Conservation (phyloP, 2,888 invertebrate genomes). For the Megaustenia siamemsis region DNA sequence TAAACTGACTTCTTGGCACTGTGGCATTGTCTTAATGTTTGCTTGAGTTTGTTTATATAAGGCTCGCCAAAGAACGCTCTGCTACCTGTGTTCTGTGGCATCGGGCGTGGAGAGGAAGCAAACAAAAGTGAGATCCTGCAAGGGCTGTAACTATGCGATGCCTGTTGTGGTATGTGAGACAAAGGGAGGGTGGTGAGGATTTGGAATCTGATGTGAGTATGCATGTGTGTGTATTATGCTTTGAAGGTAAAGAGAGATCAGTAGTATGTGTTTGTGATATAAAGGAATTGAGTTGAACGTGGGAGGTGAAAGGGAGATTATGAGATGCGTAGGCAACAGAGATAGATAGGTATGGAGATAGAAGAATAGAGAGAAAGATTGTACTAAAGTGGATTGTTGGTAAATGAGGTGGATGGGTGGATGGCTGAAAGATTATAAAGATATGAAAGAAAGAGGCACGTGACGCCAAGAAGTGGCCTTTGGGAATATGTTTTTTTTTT, state of each 20-base stretch:
- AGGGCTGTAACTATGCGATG: not conserved
- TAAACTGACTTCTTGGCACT: not conserved
- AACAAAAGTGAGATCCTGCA: not conserved
- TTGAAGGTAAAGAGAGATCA: not conserved
- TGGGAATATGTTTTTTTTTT: too few species aligned
- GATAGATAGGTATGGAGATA: too few species aligned
- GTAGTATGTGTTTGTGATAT: not conserved
- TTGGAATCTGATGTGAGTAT: constrained; percentile 2
- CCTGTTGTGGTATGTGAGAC: not conserved
- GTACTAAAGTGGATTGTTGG: too few species aligned
- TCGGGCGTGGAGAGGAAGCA: constrained; percentile 20
- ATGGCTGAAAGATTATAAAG: too few species aligned
- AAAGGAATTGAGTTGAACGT: too few species aligned
- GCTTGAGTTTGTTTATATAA: constrained; percentile 12
- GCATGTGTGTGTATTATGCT: not conserved
- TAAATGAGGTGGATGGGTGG: too few species aligned
- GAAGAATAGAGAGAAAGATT: too few species aligned
- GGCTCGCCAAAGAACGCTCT: not conserved
- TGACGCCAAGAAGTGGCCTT: too few species aligned
- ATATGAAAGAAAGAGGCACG: too few species aligned
- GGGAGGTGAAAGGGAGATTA: too few species aligned
- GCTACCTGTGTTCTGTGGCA: constrained; percentile 14
- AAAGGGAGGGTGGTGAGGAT: not conserved
- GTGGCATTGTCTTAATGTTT: constrained; percentile 17
- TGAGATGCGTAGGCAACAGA: too few species aligned